These are phyloP conservation scores for Microvelia longipes DNA, from an alignment of 1,140 invertebrate species.

Conservation along the genomic window DNA sequence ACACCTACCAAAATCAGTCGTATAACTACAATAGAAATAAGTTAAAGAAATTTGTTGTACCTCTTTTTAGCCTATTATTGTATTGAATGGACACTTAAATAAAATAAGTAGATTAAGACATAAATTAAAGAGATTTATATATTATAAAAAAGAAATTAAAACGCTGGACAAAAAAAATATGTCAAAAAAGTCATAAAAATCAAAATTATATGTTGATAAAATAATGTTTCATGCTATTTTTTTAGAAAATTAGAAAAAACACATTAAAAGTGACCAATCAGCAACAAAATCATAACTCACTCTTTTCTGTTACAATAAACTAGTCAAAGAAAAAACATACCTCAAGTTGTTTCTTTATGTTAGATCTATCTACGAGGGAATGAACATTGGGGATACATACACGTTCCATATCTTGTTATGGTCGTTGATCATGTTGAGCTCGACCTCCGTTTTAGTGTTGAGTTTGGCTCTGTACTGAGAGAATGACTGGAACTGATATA, in stretches of 20 bases:
- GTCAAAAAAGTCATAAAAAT: too few relatives aligned
- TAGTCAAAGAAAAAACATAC: too few relatives aligned
- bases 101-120: background rate
- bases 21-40: background rate
- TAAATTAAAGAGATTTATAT: background rate
- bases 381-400: conserved; percentile 95
- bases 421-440: conserved; percentile 55
- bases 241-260: too few relatives aligned
- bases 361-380: conserved; percentile 94
- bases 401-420: conserved; percentile 94
- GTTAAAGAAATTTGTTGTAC: background rate
- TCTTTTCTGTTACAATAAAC: too few relatives aligned
- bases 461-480: conserved; percentile 81
- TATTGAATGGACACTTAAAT: too few relatives aligned
- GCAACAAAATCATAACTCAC: too few relatives aligned
- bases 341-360: conserved; percentile 94
- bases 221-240: too few relatives aligned
- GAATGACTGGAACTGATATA: conserved; percentile 90
- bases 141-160: background rate
- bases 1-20: conserved; percentile 34
- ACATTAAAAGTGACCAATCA: too few relatives aligned
- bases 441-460: conserved; percentile 65
- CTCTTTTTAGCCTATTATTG: too few relatives aligned
- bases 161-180: too few relatives aligned
- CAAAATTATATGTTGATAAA: too few relatives aligned